Evolutionary conservation across 2,797 vertebrate genomes (phyloP), one percentile per base, ranked within the genome.

Genomic region (Tamandua tetradactyla): DNA sequence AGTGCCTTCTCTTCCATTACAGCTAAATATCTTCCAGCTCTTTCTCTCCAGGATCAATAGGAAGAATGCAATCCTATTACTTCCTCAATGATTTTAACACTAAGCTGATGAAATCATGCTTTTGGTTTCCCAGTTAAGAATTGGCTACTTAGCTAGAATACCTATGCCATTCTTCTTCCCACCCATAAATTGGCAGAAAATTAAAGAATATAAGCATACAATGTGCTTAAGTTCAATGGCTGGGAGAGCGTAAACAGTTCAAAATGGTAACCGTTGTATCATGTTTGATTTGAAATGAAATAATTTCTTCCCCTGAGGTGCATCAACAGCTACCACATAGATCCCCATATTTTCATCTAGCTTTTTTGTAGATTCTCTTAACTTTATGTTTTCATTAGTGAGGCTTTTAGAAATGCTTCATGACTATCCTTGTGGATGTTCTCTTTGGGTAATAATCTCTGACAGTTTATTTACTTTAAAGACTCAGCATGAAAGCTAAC

Each of bases 221-320:
- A n/a, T 61, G 47, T 75, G 11, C 1, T 75, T 72, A 91, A n/a
- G 14, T 30, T 86, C 27, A 40, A 5, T 85, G n/a, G 1, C 22
- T 85, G 55, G 7, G 18, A 79, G 27, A 95, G 23, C 80, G 72
- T 15, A 59, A 25, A 22, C 12, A 59, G 52, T 84, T 7, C 44
- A 57, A 37, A 93, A 93, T 32, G 10, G 2, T 79, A 81, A 61
- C 30, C 7, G 86, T 80, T 61, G 42, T 49, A 78, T 12, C 20
- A 78, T n/a, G 42, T 89, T 92, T 95, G 0, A 42, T 95, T 92
- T 94, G 35, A 93, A 96, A 69, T 23, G 5, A 84, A 61, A 89
- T 93, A 66, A 22, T 6, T 82, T 57, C 8, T 57, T 86, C 6
- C 3, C 49, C 25, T 89, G 61, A 84, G 20, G 37, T 57, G 32